Conservation (phyloP, 2,113 vertebrate species). For the Indri indri region DNA sequence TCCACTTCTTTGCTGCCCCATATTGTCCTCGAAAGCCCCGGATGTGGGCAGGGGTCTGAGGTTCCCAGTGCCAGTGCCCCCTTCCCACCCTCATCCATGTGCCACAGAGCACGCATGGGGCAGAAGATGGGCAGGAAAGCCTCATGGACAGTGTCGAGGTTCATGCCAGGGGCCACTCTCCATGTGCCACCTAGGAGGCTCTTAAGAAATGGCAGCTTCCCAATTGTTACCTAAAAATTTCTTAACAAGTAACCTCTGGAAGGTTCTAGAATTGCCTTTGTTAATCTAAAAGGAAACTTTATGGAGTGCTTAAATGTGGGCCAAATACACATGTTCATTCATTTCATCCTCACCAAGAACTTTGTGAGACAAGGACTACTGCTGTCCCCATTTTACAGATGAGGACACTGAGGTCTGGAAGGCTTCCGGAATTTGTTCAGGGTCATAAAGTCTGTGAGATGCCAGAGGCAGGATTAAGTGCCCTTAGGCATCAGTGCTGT, state of each 20-base stretch:
- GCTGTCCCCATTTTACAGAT: neutral
- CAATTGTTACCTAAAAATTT: neutral
- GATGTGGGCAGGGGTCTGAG: neutral
- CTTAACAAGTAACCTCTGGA: neutral
- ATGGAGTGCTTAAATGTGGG: neutral
- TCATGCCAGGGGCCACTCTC: too few relatives aligned
- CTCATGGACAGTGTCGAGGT: neutral
- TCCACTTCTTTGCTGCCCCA: neutral
- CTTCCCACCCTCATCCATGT: neutral
- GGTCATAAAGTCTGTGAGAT: neutral
- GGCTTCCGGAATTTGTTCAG: neutral
- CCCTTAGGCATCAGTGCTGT: too few relatives aligned
- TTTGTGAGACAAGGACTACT: neutral
- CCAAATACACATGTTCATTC: neutral
- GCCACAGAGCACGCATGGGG: fast-evolving
- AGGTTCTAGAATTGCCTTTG: neutral
- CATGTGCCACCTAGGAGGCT: neutral
- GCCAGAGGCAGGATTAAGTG: neutral
- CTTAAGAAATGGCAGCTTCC: neutral
- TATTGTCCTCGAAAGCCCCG: neutral
- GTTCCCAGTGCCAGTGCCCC: neutral
- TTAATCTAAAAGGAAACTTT: neutral
- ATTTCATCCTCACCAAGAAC: neutral
- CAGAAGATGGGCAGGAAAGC: neutral
- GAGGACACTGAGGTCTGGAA: neutral